Conservation (phyloP, 2,113 vertebrate genomes). For the Trinectes maculatus region DNA sequence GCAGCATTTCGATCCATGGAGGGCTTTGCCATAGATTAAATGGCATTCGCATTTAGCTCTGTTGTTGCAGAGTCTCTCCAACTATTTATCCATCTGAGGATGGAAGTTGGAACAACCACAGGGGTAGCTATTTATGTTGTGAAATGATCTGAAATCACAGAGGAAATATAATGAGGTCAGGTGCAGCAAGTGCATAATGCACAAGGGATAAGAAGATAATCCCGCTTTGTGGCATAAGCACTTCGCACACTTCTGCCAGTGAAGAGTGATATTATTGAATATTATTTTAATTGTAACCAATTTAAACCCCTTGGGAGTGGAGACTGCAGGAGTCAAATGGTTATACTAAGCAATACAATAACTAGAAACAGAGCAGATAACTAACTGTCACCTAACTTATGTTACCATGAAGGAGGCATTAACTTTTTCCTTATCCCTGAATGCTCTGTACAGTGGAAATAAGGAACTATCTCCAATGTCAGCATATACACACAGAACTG, state of each 20-base stretch:
- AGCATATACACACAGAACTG: neutral
- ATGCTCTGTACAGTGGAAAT: conserved; percentile 2
- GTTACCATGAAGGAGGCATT: conserved; percentile 19
- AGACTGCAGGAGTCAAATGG: conserved; percentile 14
- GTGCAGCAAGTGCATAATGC: conserved; percentile 26
- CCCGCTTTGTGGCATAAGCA: conserved; percentile 28
- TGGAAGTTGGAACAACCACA: conserved; percentile 46
- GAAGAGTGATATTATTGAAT: conserved; percentile 29
- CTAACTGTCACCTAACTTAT: conserved; percentile 16
- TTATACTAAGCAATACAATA: conserved; percentile 21
- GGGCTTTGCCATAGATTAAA: conserved; percentile 71
- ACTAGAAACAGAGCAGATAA: conserved; percentile 20
- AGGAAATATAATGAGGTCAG: conserved; percentile 34
- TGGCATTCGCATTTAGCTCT: conserved; percentile 63
- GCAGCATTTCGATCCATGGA: conserved; percentile 53
- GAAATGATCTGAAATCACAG: conserved; percentile 32
- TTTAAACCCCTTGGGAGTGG: conserved; percentile 33
- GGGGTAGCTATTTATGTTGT: conserved; percentile 48
- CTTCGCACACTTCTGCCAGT: conserved; percentile 20
- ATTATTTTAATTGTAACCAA: conserved; percentile 44
- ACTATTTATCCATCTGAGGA: conserved; percentile 50
- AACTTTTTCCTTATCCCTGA: neutral
- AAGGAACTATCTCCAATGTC: conserved; percentile 2
- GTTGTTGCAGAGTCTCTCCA: conserved; percentile 48
- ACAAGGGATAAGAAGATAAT: conserved; percentile 45